These are phyloP conservation scores for Rutpela maculata DNA, from an alignment of 2,888 invertebrate genomes.

Conservation along the genomic window DNA sequence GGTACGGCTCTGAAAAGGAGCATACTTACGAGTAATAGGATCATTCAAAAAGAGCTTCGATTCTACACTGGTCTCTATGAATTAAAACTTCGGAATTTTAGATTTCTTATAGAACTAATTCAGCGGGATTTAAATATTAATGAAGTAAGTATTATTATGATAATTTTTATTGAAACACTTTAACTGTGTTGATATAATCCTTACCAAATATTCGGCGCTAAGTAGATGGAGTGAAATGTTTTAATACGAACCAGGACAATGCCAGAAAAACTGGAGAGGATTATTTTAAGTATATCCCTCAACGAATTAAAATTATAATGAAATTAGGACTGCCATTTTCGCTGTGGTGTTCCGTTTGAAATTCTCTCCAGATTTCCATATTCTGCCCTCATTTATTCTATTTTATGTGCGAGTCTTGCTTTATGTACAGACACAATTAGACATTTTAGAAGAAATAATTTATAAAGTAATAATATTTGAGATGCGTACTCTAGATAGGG, in stretches of 20 bases:
- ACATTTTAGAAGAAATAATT: no score
- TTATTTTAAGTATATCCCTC: not conserved
- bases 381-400: not conserved
- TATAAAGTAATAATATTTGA: no score
- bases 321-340: not conserved
- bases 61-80: no score
- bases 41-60: no score
- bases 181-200: not conserved
- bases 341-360: not conserved
- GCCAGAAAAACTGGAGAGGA: not conserved
- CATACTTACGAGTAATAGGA: no score
- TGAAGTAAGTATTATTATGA: constrained; percentile 19
- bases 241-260: not conserved
- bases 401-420: not conserved
- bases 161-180: constrained; percentile 2
- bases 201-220: not conserved
- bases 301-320: not conserved
- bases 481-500: no score
- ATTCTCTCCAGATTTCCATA: not conserved
- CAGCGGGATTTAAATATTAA: not conserved
- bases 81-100: not conserved
- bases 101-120: not conserved
- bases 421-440: no score
- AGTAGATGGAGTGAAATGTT: not conserved
- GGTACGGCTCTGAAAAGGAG: no score